Percentiles rank a stretch among this genome's conserved stretches.
phyloP scores from a whole-genome alignment of 2,797 vertebrate species.

The Sebastes vulpes region DNA sequence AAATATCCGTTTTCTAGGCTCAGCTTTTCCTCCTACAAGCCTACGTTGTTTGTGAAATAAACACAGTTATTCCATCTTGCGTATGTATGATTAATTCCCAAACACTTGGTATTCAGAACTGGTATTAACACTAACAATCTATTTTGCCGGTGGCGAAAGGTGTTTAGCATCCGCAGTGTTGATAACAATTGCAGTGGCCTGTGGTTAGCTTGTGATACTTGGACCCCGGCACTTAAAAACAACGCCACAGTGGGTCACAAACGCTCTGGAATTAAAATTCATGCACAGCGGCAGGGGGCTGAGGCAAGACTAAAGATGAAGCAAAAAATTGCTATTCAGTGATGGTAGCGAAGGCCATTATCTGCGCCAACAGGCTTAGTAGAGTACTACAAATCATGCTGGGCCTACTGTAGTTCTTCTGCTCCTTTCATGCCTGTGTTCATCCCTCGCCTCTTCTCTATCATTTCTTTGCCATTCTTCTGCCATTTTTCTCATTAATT shows the following conservation, averaged over 20 bases:
- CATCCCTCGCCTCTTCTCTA: neutral
- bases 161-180: neutral
- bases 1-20: no score
- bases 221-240: neutral
- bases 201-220: constrained; percentile 15
- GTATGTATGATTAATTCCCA: neutral
- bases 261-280: constrained; percentile 45
- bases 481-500: neutral
- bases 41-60: neutral
- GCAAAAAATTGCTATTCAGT: constrained; percentile 35
- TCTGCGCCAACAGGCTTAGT: constrained; percentile 25
- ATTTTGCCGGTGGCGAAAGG: neutral
- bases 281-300: constrained; percentile 14
- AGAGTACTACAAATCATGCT: constrained; percentile 17
- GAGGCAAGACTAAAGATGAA: constrained; percentile 10
- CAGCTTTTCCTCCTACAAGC: neutral
- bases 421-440: neutral
- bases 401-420: neutral
- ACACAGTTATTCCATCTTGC: neutral
- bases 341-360: constrained; percentile 18
- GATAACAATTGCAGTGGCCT: neutral
- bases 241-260: constrained; percentile 6
- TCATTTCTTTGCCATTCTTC: neutral
- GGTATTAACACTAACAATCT: neutral
- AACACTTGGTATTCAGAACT: neutral